Conservation (phyloP, 1,140 invertebrate species). For the Tribolium madens region DNA sequence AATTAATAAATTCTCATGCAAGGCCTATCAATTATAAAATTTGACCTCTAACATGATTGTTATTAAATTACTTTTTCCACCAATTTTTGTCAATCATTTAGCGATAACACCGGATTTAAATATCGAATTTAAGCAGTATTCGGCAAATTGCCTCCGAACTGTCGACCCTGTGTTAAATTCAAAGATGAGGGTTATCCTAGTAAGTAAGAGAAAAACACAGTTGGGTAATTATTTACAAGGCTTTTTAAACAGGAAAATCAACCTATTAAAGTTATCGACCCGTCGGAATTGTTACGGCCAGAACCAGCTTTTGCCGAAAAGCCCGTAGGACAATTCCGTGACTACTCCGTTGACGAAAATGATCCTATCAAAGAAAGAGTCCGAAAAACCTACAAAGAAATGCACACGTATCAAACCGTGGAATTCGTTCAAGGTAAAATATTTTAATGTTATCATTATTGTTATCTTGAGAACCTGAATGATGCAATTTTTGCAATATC, state of each 20-base stretch:
- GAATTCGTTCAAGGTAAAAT: conserved; percentile 80
- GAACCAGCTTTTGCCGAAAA: conserved; percentile 76
- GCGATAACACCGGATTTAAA: conserved; percentile 22
- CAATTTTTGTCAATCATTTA: background rate
- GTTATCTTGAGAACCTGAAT: background rate
- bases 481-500: too few species aligned
- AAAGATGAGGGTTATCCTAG: conserved; percentile 18
- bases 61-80: too few species aligned
- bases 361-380: conserved; percentile 86
- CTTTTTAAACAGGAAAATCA: conserved; percentile 43
- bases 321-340: conserved; percentile 76
- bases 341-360: conserved; percentile 77
- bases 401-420: conserved; percentile 90
- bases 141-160: background rate
- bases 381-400: conserved; percentile 81
- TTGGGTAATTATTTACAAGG: background rate
- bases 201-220: conserved; percentile 10
- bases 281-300: conserved; percentile 79
- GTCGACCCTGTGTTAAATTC: too few species aligned
- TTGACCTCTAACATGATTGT: too few species aligned
- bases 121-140: background rate
- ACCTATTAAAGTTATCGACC: conserved; percentile 70
- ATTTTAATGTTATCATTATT: background rate
- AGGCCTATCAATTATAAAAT: too few species aligned
- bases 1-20: too few species aligned